Conservation (phyloP, 1,140 invertebrate genomes). For the Euura lappo region DNA sequence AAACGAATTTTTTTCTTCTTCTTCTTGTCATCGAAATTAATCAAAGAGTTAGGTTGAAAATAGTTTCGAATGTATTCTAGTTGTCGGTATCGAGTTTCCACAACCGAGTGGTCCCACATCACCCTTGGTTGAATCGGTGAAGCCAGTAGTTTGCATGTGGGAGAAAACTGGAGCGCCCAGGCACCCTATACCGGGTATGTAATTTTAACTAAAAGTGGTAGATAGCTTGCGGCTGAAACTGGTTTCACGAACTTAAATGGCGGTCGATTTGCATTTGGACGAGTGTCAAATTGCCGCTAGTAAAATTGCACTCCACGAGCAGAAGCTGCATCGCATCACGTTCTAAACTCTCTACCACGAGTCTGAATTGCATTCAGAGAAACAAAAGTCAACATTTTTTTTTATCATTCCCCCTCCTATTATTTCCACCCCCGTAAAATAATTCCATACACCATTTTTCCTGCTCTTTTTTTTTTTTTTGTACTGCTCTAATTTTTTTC, state of each 20-base stretch:
- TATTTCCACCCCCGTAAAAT: background rate
- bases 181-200: background rate
- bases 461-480: too few species aligned
- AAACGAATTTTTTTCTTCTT: too few species aligned
- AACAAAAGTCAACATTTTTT: background rate
- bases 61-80: too few species aligned
- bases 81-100: too few species aligned
- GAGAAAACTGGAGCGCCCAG: too few species aligned
- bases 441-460: background rate
- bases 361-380: background rate
- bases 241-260: background rate
- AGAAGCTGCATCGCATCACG: background rate
- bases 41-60: too few species aligned
- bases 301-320: background rate
- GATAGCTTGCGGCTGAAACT: slow-evolving; percentile 1
- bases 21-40: too few species aligned
- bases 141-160: too few species aligned
- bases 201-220: background rate
- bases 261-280: background rate
- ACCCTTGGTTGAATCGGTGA: too few species aligned
- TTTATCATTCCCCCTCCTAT: background rate
- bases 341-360: background rate
- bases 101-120: too few species aligned
- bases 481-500: too few species aligned
- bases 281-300: background rate